Percentiles rank a stretch among this genome's conserved stretches.
Evolutionary conservation across 2,797 vertebrate genomes (phyloP).

Genomic region (Siniperca obscura): DNA sequence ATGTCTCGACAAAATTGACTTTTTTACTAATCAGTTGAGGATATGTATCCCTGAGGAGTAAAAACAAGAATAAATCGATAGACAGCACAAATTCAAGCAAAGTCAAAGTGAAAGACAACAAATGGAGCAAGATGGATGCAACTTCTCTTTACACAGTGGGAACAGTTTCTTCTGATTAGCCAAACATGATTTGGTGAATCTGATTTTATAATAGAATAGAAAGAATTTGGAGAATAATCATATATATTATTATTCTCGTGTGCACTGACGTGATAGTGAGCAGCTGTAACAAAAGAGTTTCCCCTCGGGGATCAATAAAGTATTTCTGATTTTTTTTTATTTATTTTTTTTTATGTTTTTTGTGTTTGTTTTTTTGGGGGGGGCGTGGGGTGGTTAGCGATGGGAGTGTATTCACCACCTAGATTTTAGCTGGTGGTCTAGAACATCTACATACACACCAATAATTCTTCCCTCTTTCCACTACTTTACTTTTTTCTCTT

Average conservation of each 20-base stretch:
- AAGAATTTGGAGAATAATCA: neutral
- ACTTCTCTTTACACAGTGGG: neutral
- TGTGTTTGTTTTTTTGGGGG: neutral
- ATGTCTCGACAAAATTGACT: conserved; percentile 5
- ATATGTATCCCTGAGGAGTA: neutral
- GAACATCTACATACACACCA: neutral
- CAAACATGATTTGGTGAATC: too few relatives aligned
- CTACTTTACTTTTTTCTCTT: neutral
- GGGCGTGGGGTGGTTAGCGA: neutral
- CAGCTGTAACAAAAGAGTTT: too few relatives aligned
- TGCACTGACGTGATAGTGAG: too few relatives aligned
- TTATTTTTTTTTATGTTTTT: too few relatives aligned
- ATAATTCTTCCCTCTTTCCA: neutral
- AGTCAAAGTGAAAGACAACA: conserved; percentile 5
- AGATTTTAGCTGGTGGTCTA: neutral
- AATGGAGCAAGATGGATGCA: neutral
- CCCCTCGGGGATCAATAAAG: too few relatives aligned
- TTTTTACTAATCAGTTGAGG: conserved; percentile 35
- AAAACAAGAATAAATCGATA: conserved; percentile 22
- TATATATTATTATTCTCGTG: too few relatives aligned
- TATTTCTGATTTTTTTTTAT: too few relatives aligned
- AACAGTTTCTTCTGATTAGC: neutral
- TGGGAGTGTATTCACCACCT: neutral
- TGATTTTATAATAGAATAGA: too few relatives aligned
- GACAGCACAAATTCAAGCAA: neutral